phyloP scores from a whole-genome alignment of 2,113 vertebrate genomes.

The Elachura formosa region DNA sequence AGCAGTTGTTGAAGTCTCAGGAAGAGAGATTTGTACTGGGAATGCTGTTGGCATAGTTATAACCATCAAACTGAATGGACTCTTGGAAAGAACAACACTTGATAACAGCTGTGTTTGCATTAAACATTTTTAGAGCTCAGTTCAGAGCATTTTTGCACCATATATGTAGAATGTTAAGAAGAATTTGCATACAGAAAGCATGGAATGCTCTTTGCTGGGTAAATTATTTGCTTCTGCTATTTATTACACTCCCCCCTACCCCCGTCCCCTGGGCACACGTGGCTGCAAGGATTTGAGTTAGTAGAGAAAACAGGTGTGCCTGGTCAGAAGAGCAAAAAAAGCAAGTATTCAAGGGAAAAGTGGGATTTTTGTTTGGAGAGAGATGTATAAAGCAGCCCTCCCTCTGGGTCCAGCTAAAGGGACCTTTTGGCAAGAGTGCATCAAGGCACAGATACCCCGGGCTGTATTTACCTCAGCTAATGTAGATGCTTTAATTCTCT shows the following conservation, averaged over 20 bases:
- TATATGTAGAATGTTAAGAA: slow-evolving; percentile 64
- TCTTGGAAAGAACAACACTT: slow-evolving; percentile 66
- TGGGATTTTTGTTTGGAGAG: slow-evolving; percentile 6
- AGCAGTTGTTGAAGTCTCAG: background rate
- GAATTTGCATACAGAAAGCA: slow-evolving; percentile 71
- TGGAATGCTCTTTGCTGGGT: slow-evolving; percentile 63
- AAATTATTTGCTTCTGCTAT: slow-evolving; percentile 71
- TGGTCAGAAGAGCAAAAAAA: slow-evolving; percentile 50
- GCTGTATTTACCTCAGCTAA: background rate
- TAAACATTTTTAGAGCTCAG: slow-evolving; percentile 65
- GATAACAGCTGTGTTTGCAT: slow-evolving; percentile 72
- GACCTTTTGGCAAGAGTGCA: slow-evolving; percentile 35
- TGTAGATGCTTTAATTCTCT: background rate
- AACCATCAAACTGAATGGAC: slow-evolving; percentile 65
- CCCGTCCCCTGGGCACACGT: slow-evolving; percentile 58
- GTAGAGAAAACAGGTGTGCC: slow-evolving; percentile 75
- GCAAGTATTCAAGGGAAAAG: slow-evolving; percentile 41
- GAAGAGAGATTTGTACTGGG: slow-evolving; percentile 17
- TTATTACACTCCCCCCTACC: slow-evolving; percentile 36
- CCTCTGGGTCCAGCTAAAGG: background rate
- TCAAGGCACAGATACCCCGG: background rate
- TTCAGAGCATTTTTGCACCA: slow-evolving; percentile 58
- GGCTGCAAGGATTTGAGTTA: slow-evolving; percentile 65
- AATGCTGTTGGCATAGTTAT: slow-evolving; percentile 49
- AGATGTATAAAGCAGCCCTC: slow-evolving; percentile 41